Evolutionary conservation across 2,888 invertebrate species (phyloP).

Genomic region (Melanostoma scalare): DNA sequence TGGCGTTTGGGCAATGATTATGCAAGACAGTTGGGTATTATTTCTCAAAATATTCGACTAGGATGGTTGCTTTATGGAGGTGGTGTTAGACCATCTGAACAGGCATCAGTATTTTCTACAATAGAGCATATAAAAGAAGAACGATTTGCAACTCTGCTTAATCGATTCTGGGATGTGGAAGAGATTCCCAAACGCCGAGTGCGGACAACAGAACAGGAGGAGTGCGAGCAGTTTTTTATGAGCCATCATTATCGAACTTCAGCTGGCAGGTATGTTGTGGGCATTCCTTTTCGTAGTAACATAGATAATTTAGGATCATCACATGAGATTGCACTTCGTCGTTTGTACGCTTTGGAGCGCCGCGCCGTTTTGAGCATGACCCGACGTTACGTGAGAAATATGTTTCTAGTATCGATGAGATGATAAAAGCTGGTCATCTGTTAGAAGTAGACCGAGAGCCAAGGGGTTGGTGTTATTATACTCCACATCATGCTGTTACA

Average conservation of each 20-base stretch:
- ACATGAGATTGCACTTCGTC: not conserved
- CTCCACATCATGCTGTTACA: slow-evolving; percentile 5
- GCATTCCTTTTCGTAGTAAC: slow-evolving; percentile 2
- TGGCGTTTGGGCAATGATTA: not conserved
- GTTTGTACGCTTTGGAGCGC: not conserved
- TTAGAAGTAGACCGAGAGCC: not conserved
- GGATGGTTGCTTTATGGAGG: not conserved
- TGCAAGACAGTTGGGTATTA: not conserved
- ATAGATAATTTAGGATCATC: slow-evolving; percentile 1
- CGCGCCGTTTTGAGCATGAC: not conserved
- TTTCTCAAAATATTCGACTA: not conserved
- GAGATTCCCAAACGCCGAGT: too few species aligned
- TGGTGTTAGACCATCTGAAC: too few species aligned
- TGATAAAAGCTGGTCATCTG: slow-evolving; percentile 1
- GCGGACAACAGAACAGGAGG: too few species aligned
- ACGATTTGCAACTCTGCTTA: too few species aligned
- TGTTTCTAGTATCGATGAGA: not conserved
- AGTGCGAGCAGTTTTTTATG: too few species aligned
- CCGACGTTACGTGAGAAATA: not conserved
- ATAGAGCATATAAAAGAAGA: too few species aligned
- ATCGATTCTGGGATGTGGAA: too few species aligned
- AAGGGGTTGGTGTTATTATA: not conserved
- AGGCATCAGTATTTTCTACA: too few species aligned
- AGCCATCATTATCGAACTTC: too few species aligned
- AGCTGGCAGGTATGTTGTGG: not conserved